Conservation (phyloP, 2,888 invertebrate genomes). For the Tubulanus polymorphus region DNA sequence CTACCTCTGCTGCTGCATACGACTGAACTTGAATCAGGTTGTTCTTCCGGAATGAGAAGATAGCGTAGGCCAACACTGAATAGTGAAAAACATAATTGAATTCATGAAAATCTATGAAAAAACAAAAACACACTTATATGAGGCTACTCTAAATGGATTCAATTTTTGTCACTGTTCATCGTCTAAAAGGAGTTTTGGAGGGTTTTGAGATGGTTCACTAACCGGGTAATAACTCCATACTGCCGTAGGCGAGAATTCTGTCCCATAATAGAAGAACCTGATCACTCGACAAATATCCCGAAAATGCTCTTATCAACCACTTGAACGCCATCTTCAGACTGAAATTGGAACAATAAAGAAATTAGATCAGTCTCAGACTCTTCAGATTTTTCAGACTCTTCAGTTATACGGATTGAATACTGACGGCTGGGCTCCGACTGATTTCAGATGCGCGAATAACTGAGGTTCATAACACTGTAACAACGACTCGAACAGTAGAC, state of each 20-base stretch:
- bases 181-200: too few species aligned
- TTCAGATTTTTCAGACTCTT: too few species aligned
- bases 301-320: constrained; percentile 94
- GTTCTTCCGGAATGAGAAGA: constrained; percentile 52
- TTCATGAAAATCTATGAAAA: too few species aligned
- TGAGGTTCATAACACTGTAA: constrained; percentile 86
- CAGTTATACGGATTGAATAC: constrained; percentile 53
- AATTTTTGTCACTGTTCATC: too few species aligned
- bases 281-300: constrained; percentile 88
- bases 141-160: too few species aligned
- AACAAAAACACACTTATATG: too few species aligned
- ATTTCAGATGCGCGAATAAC: constrained; percentile 85
- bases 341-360: constrained; percentile 14
- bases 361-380: too few species aligned
- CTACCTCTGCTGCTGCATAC: constrained; percentile 50
- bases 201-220: too few species aligned
- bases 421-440: constrained; percentile 87
- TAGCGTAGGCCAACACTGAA: constrained; percentile 51
- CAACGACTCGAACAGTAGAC: constrained; percentile 82
- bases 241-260: constrained; percentile 84
- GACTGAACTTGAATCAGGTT: constrained; percentile 50
- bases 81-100: too few species aligned
- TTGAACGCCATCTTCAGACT: constrained; percentile 89
- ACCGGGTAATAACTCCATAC: constrained; percentile 78
- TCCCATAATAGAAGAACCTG: constrained; percentile 92